These are phyloP conservation scores for Bilobella aurantiaca DNA, from an alignment of 1,140 invertebrate genomes.

Conservation along the genomic window DNA sequence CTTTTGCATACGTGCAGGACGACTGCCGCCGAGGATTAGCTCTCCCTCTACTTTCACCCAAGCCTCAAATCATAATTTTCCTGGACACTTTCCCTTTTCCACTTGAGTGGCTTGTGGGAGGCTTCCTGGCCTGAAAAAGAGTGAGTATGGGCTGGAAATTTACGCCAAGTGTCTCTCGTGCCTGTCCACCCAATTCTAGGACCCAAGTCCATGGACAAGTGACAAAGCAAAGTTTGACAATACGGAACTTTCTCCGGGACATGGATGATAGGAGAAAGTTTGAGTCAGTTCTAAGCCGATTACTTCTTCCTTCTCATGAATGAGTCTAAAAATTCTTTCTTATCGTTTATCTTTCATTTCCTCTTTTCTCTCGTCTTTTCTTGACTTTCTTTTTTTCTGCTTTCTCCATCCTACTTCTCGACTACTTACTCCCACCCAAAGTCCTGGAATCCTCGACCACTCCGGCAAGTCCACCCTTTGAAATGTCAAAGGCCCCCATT, in stretches of 20 bases:
- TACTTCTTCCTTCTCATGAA: conserved; percentile 3
- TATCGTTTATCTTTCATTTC: conserved; percentile 32
- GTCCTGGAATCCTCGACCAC: no score
- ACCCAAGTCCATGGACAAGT: neutral
- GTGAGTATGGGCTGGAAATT: no score
- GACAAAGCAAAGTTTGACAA: neutral
- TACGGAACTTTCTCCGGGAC: conserved; percentile 9
- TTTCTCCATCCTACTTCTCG: neutral
- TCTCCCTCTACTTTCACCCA: conserved; percentile 13
- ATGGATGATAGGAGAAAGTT: conserved; percentile 14
- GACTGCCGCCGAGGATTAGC: conserved; percentile 24
- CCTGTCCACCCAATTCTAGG: neutral
- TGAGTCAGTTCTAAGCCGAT: conserved; percentile 8
- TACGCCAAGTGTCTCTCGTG: neutral
- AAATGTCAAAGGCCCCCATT: neutral
- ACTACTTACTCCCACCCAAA: no score
- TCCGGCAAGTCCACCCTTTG: neutral
- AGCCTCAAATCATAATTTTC: conserved; percentile 28
- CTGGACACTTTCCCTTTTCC: neutral
- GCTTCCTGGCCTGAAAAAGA: neutral
- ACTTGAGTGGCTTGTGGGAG: neutral
- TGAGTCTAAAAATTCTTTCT: conserved; percentile 16
- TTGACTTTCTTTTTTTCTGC: neutral
- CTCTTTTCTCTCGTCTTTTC: conserved; percentile 11
- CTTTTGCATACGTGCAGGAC: conserved; percentile 24